These are phyloP conservation scores for Bellardia pandia DNA, from an alignment of 2,888 invertebrate species.

Conservation along the genomic window DNA sequence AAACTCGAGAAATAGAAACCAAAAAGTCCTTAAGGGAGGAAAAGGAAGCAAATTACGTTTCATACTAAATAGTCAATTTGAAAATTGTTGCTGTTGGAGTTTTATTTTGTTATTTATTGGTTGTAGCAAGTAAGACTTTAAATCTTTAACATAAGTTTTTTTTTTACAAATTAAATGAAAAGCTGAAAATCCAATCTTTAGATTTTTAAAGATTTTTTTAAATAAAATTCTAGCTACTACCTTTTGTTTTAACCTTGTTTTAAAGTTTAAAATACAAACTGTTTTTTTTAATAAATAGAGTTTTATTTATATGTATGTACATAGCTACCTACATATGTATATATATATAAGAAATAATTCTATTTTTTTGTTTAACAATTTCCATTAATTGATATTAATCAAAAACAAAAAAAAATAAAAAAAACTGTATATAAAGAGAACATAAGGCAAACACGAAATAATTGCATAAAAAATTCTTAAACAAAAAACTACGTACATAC, in stretches of 20 bases:
- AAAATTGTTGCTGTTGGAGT: conserved; percentile 28
- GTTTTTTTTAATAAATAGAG: not conserved
- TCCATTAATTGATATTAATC: conserved; percentile 70
- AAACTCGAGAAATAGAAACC: not conserved
- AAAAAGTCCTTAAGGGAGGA: conserved; percentile 11
- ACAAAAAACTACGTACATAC: conserved; percentile 43
- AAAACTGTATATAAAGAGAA: conserved; percentile 18
- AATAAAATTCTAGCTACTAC: too few relatives aligned
- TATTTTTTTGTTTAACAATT: conserved; percentile 52
- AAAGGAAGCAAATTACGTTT: conserved; percentile 18
- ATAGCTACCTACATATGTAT: too few relatives aligned
- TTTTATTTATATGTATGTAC: too few relatives aligned
- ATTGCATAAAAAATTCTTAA: conserved; percentile 49
- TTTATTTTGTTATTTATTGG: conserved; percentile 32
- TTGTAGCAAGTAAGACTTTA: conserved; percentile 62
- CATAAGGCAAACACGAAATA: conserved; percentile 59
- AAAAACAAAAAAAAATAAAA: conserved; percentile 43
- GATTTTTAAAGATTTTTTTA: too few relatives aligned
- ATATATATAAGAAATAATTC: not conserved
- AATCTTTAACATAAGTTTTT: too few relatives aligned
- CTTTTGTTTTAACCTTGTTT: too few relatives aligned
- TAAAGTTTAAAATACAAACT: too few relatives aligned
- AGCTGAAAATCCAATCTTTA: too few relatives aligned
- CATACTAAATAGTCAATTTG: conserved; percentile 30
- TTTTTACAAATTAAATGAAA: too few relatives aligned